Base-by-base conservation (phyloP, 1,140 invertebrate genomes). In the Eriosoma lanigerum region DNA sequence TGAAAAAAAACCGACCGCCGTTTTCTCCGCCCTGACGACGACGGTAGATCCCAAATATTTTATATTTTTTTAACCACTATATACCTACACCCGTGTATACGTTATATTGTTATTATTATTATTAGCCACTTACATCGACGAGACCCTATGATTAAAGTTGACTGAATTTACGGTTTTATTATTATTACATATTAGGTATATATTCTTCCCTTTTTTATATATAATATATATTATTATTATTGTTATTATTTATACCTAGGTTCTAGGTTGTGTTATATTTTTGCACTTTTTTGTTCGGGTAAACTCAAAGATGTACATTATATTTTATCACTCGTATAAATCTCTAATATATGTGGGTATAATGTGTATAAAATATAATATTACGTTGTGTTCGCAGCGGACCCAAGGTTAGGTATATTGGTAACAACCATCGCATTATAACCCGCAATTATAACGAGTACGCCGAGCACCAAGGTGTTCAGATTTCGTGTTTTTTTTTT, bases 391-490 rank as follows among this genome's bases (percentile, higher is more conserved):
- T 32, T 44, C 8, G n/a, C 26, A 21, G 24, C 38, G 66, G 26
- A 15, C 38, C 38, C 38, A 68, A 68, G 38, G 64, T 46, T n/a
- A 8, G 8, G 32, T 38, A 38, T 38, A 38, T 38, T 38, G 32
- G 32, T 38, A 38, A 38, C 32, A 3, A 38, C 32, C n/a, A n/a
- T n/a, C 10, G 32, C 19, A 10, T n/a, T n/a, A 21, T 68, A 68
- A 68, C 64, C 64, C 38, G 13, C 38, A 68, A 68, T 68, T 68
- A 68, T 68, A 68, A 68, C 64, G 64, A n/a, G 21, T 46, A 68
- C n/a, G n/a, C n/a, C 32, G 8, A n/a, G 9, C 60, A 32, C 32
- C 60, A 19, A 32, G 17, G 17, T 32, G 60, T 24, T 29, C 17
- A 10, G 60, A 8, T 13, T 62, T 62, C 29, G 60, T 29, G 60